Evolutionary conservation across 2,888 invertebrate species (phyloP).

Genomic region (Loripinus fragilis): DNA sequence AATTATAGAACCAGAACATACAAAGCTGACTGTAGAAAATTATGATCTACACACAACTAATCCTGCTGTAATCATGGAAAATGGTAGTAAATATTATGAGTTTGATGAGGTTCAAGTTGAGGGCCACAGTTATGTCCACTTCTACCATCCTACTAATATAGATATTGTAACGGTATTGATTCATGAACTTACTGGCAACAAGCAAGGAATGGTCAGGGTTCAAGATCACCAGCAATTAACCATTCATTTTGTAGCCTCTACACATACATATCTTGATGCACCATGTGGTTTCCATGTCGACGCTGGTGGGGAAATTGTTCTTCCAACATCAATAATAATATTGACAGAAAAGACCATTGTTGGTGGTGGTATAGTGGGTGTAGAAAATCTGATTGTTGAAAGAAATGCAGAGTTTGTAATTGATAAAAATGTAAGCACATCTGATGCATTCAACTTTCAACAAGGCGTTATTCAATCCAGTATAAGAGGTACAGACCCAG

Average conservation of each 20-base stretch:
- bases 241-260: slow-evolving; percentile 70
- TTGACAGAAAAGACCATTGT: slow-evolving; percentile 66
- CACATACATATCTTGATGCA: slow-evolving; percentile 74
- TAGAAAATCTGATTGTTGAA: slow-evolving; percentile 68
- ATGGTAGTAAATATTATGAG: slow-evolving; percentile 64
- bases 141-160: slow-evolving; percentile 66
- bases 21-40: slow-evolving; percentile 69
- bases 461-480: slow-evolving; percentile 46
- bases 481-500: slow-evolving; percentile 40
- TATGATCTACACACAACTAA: slow-evolving; percentile 60
- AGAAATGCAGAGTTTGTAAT: slow-evolving; percentile 65
- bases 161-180: slow-evolving; percentile 63
- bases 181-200: slow-evolving; percentile 74
- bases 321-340: slow-evolving; percentile 67
- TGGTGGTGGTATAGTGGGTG: slow-evolving; percentile 68
- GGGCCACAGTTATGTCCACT: slow-evolving; percentile 72
- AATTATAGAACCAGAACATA: slow-evolving; percentile 68
- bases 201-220: slow-evolving; percentile 70
- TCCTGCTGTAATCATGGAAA: slow-evolving; percentile 73
- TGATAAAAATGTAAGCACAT: slow-evolving; percentile 61
- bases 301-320: slow-evolving; percentile 67
- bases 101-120: slow-evolving; percentile 74
- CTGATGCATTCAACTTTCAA: slow-evolving; percentile 19
- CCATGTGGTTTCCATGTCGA: slow-evolving; percentile 76
- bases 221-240: slow-evolving; percentile 65